Conservation (phyloP, 2,888 invertebrate species). For the Bibio marci region DNA sequence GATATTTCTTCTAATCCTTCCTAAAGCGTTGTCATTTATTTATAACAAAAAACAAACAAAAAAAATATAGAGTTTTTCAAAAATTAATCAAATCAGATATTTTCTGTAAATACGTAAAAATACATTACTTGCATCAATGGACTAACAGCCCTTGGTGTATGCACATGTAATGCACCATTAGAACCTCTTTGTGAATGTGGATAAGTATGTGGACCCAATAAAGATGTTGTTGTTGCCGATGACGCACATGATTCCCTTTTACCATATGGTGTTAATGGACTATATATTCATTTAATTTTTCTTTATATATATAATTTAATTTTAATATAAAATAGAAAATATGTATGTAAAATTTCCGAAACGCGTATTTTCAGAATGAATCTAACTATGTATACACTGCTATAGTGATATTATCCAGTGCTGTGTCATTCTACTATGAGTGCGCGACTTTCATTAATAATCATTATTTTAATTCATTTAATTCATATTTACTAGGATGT, state of each 20-base stretch:
- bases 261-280: conserved; percentile 47
- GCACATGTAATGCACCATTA: conserved; percentile 25
- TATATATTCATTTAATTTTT: conserved; percentile 33
- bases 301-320: too few relatives aligned
- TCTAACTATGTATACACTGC: conserved; percentile 2
- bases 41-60: too few relatives aligned
- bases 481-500: too few relatives aligned
- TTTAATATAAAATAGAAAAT: too few relatives aligned
- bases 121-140: conserved; percentile 28
- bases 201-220: conserved; percentile 33
- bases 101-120: too few relatives aligned
- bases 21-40: too few relatives aligned
- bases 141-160: conserved; percentile 25
- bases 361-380: conserved; percentile 1
- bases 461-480: too few relatives aligned
- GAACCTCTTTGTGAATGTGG: conserved; percentile 23
- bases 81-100: too few relatives aligned
- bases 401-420: conserved; percentile 15
- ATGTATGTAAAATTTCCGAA: not conserved
- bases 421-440: too few relatives aligned
- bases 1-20: too few relatives aligned
- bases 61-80: too few relatives aligned
- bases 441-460: too few relatives aligned
- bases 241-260: conserved; percentile 66
- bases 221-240: conserved; percentile 62